Evolutionary conservation across 2,888 invertebrate species (phyloP).

Genomic region (Drosophila formosana): DNA sequence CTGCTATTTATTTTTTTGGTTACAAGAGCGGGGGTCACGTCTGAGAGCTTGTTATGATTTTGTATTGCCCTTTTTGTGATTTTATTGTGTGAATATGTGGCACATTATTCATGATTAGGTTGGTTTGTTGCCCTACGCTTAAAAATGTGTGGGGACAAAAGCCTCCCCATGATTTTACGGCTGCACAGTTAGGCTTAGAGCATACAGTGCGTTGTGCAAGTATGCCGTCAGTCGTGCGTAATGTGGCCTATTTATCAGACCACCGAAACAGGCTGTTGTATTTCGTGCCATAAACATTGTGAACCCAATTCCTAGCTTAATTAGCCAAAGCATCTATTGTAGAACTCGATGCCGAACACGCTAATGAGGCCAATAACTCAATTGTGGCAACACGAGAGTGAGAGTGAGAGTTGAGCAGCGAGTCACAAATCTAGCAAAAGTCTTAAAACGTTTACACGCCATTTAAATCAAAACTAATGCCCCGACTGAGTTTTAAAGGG

Average conservation of each 20-base stretch:
- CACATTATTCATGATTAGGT: constrained; percentile 77
- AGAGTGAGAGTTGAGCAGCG: constrained; percentile 4
- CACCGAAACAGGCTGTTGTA: constrained; percentile 2
- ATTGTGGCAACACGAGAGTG: constrained; percentile 64
- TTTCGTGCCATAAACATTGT: background rate
- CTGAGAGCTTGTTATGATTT: constrained; percentile 73
- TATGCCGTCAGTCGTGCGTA: constrained; percentile 37
- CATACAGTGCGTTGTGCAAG: constrained; percentile 15
- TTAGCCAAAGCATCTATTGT: constrained; percentile 36
- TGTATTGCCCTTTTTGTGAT: constrained; percentile 51
- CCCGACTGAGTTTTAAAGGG: constrained; percentile 17
- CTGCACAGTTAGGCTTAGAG: too few relatives aligned
- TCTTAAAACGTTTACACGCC: constrained; percentile 75
- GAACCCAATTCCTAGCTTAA: constrained; percentile 25
- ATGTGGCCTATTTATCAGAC: constrained; percentile 25
- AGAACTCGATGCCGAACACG: constrained; percentile 29
- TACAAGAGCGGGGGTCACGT: constrained; percentile 36
- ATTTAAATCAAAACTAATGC: constrained; percentile 78
- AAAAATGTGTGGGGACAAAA: constrained; percentile 24
- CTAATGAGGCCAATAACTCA: constrained; percentile 77
- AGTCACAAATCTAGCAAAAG: constrained; percentile 51
- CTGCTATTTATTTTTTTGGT: constrained; percentile 5
- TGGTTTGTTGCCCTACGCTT: constrained; percentile 41
- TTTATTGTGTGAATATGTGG: constrained; percentile 75
- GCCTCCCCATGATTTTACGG: background rate